Evolutionary conservation across 2,797 vertebrate genomes (phyloP).

Genomic region (Rhinogobio ventralis): DNA sequence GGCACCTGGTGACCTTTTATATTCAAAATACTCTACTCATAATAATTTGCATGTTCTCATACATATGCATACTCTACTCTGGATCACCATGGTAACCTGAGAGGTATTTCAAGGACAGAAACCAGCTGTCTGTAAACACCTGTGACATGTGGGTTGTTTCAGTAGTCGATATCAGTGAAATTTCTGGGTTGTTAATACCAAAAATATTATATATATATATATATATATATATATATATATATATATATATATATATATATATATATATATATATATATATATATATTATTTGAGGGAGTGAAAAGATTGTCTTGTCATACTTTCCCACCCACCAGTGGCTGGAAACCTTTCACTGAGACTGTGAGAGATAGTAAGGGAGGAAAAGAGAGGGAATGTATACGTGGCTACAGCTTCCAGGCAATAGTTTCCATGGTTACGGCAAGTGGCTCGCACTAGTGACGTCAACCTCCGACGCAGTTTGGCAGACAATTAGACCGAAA

Average conservation of each 20-base stretch:
- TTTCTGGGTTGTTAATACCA: too few relatives aligned
- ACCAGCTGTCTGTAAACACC: not conserved
- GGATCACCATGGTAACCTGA: conserved; percentile 56
- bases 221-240: not conserved
- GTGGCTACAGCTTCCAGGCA: conserved; percentile 51
- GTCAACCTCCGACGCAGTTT: conserved; percentile 76
- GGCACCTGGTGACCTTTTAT: conserved; percentile 43
- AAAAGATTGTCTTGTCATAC: not conserved
- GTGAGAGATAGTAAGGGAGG: not conserved
- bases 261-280: not conserved
- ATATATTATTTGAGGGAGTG: not conserved
- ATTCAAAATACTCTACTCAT: conserved; percentile 12
- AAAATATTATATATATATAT: too few relatives aligned
- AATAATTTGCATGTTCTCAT: conserved; percentile 46
- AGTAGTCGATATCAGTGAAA: not conserved
- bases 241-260: not conserved
- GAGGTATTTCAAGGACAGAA: conserved; percentile 22
- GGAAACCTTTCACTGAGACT: not conserved
- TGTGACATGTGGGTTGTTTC: not conserved
- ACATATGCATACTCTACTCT: conserved; percentile 32
- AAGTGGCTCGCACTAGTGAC: conserved; percentile 71
- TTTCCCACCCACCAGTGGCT: conserved; percentile 1
- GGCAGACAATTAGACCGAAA: conserved; percentile 73
- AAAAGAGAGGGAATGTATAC: conserved; percentile 32
- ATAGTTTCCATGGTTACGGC: conserved; percentile 81